Evolutionary conservation across 2,797 vertebrate genomes (phyloP).

Genomic region (Falco naumanni): DNA sequence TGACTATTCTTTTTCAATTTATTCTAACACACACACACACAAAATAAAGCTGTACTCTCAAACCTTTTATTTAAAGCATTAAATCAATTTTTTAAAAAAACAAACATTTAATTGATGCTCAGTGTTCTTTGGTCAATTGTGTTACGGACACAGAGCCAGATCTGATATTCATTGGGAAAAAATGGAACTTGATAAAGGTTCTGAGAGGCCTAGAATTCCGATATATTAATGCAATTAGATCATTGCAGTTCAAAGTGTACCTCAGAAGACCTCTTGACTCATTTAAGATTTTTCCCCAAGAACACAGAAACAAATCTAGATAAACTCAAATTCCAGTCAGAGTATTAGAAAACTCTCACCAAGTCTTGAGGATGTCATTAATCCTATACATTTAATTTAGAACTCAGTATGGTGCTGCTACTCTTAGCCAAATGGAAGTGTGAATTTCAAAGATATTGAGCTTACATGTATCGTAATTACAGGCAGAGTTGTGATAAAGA

Average conservation of each 20-base stretch:
- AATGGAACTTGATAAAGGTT: not conserved
- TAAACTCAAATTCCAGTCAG: not conserved
- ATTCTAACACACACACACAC: not conserved
- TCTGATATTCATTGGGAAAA: not conserved
- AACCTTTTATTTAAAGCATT: not conserved
- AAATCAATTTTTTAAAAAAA: not conserved
- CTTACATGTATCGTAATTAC: not conserved
- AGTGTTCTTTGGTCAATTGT: not conserved
- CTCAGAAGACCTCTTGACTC: not conserved
- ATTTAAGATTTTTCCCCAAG: not conserved
- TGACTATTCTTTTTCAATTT: not conserved
- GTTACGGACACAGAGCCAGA: not conserved
- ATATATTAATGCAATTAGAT: not conserved
- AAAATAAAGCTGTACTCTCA: not conserved
- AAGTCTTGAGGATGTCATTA: slow-evolving; percentile 41
- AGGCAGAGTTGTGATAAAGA: slow-evolving; percentile 8
- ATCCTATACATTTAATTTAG: slow-evolving; percentile 57
- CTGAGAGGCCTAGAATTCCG: not conserved
- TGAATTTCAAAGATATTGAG: slow-evolving; percentile 36
- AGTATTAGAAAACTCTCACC: not conserved
- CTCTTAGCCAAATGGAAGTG: not conserved
- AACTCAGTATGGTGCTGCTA: slow-evolving; percentile 29
- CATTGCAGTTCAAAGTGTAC: not conserved
- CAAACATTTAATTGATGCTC: not conserved
- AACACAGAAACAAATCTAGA: not conserved